A percentile compares a stretch with the other conserved stretches of the same genome.
These are phyloP conservation scores for Gallinago nigripennis DNA, from an alignment of 2,797 vertebrate species.

Conservation along the genomic window DNA sequence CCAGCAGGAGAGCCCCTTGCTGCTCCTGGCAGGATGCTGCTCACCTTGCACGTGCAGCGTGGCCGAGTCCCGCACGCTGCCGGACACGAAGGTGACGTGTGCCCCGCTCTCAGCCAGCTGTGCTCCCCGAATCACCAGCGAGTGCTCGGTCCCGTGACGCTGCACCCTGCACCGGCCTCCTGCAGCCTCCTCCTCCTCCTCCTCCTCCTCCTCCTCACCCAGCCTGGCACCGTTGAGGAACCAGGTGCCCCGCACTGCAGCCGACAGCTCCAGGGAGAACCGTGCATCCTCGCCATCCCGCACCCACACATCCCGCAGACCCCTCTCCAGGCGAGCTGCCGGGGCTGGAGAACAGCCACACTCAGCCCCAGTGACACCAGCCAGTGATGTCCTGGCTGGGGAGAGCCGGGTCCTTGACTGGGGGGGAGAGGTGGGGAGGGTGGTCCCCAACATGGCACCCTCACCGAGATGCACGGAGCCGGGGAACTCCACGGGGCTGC, in stretches of 20 bases:
- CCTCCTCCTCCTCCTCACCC: constrained; percentile 71
- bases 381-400: neutral
- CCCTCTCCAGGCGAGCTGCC: constrained; percentile 86
- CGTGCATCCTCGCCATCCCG: constrained; percentile 84
- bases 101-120: constrained; percentile 83
- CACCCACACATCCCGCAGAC: constrained; percentile 86
- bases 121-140: constrained; percentile 82
- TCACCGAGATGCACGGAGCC: constrained; percentile 90
- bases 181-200: constrained; percentile 77
- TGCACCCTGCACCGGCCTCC: constrained; percentile 79
- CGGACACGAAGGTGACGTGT: constrained; percentile 88
- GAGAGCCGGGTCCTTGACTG: neutral
- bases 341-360: constrained; percentile 80
- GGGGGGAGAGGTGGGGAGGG: too few relatives aligned
- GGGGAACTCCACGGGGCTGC: constrained; percentile 90
- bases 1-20: neutral
- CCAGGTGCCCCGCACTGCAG: constrained; percentile 87
- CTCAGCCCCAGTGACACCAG: neutral
- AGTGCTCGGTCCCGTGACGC: constrained; percentile 82
- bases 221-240: constrained; percentile 85
- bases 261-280: constrained; percentile 91
- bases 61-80: constrained; percentile 86
- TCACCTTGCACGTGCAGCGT: constrained; percentile 90
- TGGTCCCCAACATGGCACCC: neutral
- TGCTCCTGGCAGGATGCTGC: neutral